Evolutionary conservation across 92 coral and sea anemone species (phyloP), one percentile per base, ranked within the genome.

Genomic region (Parazoanthus darwini): DNA sequence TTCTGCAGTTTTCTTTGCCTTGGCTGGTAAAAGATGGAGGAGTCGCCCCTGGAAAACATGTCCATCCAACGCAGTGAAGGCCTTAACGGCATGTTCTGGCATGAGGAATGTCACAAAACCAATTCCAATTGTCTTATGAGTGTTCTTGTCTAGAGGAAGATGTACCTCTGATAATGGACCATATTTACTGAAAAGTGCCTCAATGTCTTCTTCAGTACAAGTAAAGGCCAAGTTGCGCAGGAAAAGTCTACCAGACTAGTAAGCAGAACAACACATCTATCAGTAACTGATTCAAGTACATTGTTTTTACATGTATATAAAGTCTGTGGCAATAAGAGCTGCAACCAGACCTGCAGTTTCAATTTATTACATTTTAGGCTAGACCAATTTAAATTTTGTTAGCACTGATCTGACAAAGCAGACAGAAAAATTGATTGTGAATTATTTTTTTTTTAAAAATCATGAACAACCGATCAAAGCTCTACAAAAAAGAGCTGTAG

Each of bases 51-150:
- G 99, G 81, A 97, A 97, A 11, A 97, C 93, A 38, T 86, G 87
- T 3, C 99, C 99, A 89, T 97, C 99, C 54, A 95, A 94, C 46
- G 95, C 96, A 77, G 93, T 92, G 75, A 95, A 95, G 14, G 99
- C 98, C 83, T 97, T 93, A 16, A 97, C 99, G 5, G 99, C 99
- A 88, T 97, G 99, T 35, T 97, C 99, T 22, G 99, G 99, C 95
- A 97, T 97, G 75, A 97, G 89, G 73, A 94, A 95, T 33, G 98
- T 97, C 26, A 97, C 94, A 90, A 95, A 97, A 37, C 97, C 99
- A 88, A 96, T 93, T 54, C 99, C 98, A 42, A 92, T 96, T 38
- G 98, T 89, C 78, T 91, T 94, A 89, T 89, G 92, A 48, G 94
- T 93, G 46, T 88, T 88, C 90, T 92, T 96, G 88, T 96, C 99